Evolutionary conservation across 2,797 vertebrate genomes (phyloP), one percentile per base, ranked within the genome.

Genomic region (Eutrigla gurnardus): DNA sequence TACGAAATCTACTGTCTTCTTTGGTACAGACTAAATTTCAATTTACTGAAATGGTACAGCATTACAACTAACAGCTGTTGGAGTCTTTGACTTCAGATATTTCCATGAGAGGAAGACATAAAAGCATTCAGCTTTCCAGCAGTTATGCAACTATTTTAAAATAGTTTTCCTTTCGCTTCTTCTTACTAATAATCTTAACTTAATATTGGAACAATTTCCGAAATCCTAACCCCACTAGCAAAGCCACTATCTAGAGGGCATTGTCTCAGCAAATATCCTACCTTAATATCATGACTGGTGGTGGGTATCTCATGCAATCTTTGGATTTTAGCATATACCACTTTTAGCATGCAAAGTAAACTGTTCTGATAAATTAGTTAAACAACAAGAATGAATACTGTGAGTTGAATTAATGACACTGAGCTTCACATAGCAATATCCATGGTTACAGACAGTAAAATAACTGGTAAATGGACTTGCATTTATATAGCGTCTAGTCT

Each of bases 181-280:
- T 62, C n/a, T 14, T 37, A 62, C 33, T 35, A 33, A 42, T 45
- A 43, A 60, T 35, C 33, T 70, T 59, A 14, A 46, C 52, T 45
- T 47, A 11, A n/a, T 36, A 50, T 25, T 42, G 3, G 32, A 65
- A 37, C 7, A 77, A 39, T 52, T 55, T 46, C 32, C 15, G 5
- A 62, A 40, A 37, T 47, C 3, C 36, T 10, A 14, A 53, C 15
- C 18, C 2, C 8, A 58, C 8, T 52, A 5, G 35, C 12, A 35
- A 65, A 25, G 3, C 54, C 53, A 53, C 35, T 36, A 25, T 7
- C 40, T 47, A 55, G n/a, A 7, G 17, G 3, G 8, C 14, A 64
- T 37, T 46, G 46, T 18, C 10, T 37, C 46, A 65, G 13, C 10
- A 54, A n/a, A 36, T 17, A 36, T 61, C 13, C 12, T 13, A 54